Conservation (phyloP, 2,888 invertebrate species). For the Lissocephala sabroskyi region DNA sequence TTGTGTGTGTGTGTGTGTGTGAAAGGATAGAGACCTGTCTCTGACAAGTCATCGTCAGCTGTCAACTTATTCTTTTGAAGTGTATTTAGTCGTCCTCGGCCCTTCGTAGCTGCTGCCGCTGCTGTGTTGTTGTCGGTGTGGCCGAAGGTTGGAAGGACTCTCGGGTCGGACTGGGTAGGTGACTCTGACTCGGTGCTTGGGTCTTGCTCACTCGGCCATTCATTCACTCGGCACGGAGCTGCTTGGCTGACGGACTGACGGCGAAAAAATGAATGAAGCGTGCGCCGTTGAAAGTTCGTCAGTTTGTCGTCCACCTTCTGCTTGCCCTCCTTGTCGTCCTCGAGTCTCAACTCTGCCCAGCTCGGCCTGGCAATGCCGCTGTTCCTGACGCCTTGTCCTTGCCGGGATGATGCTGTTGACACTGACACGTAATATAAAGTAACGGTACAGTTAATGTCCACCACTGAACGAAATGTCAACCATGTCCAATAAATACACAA, state of each 20-base stretch:
- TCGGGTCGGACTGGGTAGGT: constrained; percentile 4
- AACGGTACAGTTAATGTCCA: constrained; percentile 54
- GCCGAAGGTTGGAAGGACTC: constrained; percentile 9
- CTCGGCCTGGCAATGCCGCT: neutral
- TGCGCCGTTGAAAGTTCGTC: constrained; percentile 32
- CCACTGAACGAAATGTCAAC: constrained; percentile 52
- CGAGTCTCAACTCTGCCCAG: too few species aligned
- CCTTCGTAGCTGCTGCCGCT: constrained; percentile 20
- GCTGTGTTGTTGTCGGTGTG: constrained; percentile 30
- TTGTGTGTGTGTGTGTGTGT: constrained; percentile 36
- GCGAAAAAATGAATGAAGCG: constrained; percentile 51
- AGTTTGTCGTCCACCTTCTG: constrained; percentile 38
- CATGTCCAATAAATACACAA: constrained; percentile 46
- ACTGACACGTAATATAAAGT: constrained; percentile 57
- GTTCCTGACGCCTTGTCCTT: constrained; percentile 16
- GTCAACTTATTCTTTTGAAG: constrained; percentile 71
- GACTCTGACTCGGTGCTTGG: constrained; percentile 13
- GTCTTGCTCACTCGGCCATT: constrained; percentile 32
- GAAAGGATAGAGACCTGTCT: constrained; percentile 68
- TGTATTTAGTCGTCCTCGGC: constrained; percentile 61
- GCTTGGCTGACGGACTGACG: constrained; percentile 29
- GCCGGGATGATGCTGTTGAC: constrained; percentile 55
- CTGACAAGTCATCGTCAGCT: constrained; percentile 70
- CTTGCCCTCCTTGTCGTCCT: neutral
- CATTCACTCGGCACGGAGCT: constrained; percentile 6